phyloP scores from a whole-genome alignment of 2,113 vertebrate species.

The Tenrec ecaudatus region DNA sequence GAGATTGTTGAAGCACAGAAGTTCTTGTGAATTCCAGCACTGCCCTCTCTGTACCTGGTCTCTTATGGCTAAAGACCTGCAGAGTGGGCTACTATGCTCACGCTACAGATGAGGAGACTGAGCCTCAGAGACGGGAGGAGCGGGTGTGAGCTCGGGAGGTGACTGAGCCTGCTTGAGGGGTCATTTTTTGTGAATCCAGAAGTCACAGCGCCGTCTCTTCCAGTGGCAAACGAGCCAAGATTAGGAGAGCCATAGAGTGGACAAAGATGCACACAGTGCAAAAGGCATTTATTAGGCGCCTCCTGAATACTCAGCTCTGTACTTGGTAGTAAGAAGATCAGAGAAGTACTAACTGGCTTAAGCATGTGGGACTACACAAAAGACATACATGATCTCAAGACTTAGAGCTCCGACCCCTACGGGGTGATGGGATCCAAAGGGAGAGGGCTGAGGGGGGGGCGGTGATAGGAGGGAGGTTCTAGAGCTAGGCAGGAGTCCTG shows the following conservation, averaged over 20 bases:
- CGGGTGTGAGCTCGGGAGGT: background rate
- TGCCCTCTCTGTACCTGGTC: background rate
- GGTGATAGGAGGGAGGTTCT: background rate
- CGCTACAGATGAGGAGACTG: background rate
- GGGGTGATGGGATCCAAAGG: background rate
- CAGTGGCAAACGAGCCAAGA: background rate
- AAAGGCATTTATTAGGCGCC: background rate
- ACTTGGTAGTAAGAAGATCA: background rate
- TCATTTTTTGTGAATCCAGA: background rate
- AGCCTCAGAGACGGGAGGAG: background rate
- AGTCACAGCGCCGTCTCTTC: fast-evolving
- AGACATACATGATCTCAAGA: background rate
- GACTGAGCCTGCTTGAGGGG: background rate
- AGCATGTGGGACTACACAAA: background rate
- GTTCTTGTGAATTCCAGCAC: constrained; percentile 31
- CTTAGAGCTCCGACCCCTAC: background rate
- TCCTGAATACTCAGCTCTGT: background rate
- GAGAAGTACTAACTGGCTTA: background rate
- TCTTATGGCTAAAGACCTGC: background rate
- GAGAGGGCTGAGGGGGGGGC: background rate
- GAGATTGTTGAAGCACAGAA: background rate
- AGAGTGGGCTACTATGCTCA: too few species aligned
- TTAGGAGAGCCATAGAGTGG: background rate
- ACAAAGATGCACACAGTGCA: background rate
- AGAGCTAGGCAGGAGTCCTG: background rate